phyloP scores from a whole-genome alignment of 2,113 vertebrate species.

The Scolopax mira region DNA sequence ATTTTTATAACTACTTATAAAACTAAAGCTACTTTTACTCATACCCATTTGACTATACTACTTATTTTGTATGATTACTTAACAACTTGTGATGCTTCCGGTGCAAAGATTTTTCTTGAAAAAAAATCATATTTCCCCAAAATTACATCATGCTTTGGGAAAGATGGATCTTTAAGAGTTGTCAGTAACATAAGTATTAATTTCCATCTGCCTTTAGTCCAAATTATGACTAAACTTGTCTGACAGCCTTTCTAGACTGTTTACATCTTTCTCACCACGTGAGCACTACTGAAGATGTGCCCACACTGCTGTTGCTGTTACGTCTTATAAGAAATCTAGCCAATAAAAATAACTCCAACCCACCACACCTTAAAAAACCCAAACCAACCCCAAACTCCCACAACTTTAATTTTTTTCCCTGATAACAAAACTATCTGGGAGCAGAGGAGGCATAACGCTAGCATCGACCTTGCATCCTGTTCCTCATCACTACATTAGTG shows the following conservation, averaged over 20 bases:
- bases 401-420: neutral
- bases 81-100: neutral
- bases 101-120: neutral
- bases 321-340: neutral
- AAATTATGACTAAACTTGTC: neutral
- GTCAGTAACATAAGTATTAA: neutral
- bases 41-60: neutral
- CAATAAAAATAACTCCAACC: neutral
- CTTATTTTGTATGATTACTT: neutral
- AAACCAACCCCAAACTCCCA: accelerated
- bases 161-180: neutral
- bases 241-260: neutral
- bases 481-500: neutral
- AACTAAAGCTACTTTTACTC: neutral
- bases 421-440: neutral
- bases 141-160: neutral
- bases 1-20: too few relatives aligned
- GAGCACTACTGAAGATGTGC: neutral
- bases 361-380: neutral
- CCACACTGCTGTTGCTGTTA: neutral
- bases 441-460: neutral
- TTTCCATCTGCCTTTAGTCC: neutral
- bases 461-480: neutral
- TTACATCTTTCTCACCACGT: neutral
- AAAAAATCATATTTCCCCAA: neutral